A percentile compares a stretch with the other conserved stretches of the same genome.
Conservation (phyloP, 2,113 vertebrate genomes). For the Elaphurus davidianus region DNA sequence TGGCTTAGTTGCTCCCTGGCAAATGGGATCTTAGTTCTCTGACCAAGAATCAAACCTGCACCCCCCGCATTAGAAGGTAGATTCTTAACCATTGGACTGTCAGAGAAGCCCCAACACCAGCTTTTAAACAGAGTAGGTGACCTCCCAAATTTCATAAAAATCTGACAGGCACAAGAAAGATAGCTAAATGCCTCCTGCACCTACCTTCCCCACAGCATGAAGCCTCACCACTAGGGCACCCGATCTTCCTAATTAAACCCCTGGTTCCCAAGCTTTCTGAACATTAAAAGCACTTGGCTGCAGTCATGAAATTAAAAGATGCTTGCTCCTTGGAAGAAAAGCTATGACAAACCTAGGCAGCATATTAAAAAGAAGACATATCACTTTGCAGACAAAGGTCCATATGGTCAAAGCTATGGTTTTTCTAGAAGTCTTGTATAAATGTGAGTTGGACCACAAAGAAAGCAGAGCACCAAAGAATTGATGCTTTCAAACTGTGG, state of each 20-base stretch:
- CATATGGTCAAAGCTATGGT: neutral
- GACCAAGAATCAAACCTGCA: neutral
- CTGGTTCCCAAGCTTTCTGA: neutral
- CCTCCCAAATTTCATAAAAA: neutral
- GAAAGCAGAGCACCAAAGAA: neutral
- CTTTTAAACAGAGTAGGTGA: neutral
- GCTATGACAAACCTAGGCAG: neutral
- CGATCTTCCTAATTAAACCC: neutral
- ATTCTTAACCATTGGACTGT: neutral
- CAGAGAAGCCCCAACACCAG: neutral
- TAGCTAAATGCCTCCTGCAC: neutral
- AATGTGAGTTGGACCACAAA: neutral
- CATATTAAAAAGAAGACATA: neutral
- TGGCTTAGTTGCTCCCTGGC: neutral
- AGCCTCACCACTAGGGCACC: neutral
- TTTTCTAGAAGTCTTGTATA: neutral
- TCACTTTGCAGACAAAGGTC: neutral
- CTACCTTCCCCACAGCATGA: neutral
- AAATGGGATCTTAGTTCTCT: neutral
- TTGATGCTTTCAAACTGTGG: neutral
- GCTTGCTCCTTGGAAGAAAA: neutral
- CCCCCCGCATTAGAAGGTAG: neutral
- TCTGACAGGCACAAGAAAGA: neutral
- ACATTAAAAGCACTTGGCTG: neutral
- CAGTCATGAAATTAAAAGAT: neutral